Evolutionary conservation across 2,888 invertebrate species (phyloP).

Genomic region (Drosophila basisetae): DNA sequence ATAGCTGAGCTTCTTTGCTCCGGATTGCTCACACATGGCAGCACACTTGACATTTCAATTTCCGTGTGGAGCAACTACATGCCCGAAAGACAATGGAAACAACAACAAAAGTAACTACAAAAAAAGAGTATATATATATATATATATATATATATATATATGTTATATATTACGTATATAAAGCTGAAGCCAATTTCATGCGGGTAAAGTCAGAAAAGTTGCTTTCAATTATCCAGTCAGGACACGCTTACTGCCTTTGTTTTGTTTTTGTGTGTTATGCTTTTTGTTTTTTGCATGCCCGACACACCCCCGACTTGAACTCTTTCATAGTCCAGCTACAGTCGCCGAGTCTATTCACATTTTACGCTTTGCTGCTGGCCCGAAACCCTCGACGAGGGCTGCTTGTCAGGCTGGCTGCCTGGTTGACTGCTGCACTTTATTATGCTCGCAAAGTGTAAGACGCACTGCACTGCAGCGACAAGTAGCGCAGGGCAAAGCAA

Average conservation of each 20-base stretch:
- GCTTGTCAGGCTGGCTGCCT: conserved; percentile 34
- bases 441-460: conserved; percentile 53
- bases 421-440: conserved; percentile 69
- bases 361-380: conserved; percentile 72
- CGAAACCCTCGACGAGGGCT: conserved; percentile 52
- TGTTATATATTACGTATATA: neutral
- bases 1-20: conserved; percentile 10
- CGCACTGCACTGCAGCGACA: conserved; percentile 40
- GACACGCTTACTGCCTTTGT: conserved; percentile 68
- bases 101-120: conserved; percentile 27
- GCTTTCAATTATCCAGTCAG: conserved; percentile 81
- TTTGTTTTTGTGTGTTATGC: conserved; percentile 34
- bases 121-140: conserved; percentile 17
- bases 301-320: conserved; percentile 29
- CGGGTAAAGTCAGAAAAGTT: conserved; percentile 70
- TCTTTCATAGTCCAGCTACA: conserved; percentile 42
- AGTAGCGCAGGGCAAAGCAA: conserved; percentile 3
- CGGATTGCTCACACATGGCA: conserved; percentile 47
- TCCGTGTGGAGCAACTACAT: conserved; percentile 59
- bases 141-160: conserved; percentile 5
- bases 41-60: conserved; percentile 75
- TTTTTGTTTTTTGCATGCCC: conserved; percentile 65
- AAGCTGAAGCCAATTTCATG: conserved; percentile 68
- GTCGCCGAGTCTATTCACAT: conserved; percentile 71
- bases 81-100: conserved; percentile 37